Conservation (phyloP, 2,888 invertebrate genomes). For the Macroteleia sp. region DNA sequence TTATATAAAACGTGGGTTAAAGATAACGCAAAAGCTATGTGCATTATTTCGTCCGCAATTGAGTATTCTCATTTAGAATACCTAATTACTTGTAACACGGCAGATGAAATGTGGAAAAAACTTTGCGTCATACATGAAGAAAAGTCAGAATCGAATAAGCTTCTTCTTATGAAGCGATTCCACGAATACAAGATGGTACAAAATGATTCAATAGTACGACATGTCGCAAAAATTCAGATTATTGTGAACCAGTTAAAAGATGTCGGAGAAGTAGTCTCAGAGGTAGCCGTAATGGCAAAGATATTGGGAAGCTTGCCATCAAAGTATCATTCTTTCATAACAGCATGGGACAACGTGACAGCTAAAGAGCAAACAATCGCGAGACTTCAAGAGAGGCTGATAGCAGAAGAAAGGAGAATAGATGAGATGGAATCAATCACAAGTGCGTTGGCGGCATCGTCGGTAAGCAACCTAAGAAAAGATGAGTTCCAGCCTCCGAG, state of each 20-base stretch:
- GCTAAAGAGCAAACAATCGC: slow-evolving; percentile 45
- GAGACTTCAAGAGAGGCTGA: slow-evolving; percentile 31
- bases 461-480: too few relatives aligned
- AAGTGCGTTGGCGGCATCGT: too few relatives aligned
- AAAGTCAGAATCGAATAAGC: slow-evolving; percentile 53
- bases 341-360: too few relatives aligned
- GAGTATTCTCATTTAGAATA: too few relatives aligned
- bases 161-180: slow-evolving; percentile 47
- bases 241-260: slow-evolving; percentile 27
- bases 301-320: too few relatives aligned
- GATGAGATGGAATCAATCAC: slow-evolving; percentile 18
- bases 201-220: slow-evolving; percentile 52
- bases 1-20: too few relatives aligned
- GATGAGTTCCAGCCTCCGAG: neutral
- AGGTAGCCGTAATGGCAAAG: too few relatives aligned
- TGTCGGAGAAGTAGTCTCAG: too few relatives aligned
- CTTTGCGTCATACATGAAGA: slow-evolving; percentile 38
- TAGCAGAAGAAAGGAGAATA: slow-evolving; percentile 50
- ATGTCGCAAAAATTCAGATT: slow-evolving; percentile 58
- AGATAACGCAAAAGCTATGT: too few relatives aligned
- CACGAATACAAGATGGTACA: slow-evolving; percentile 48
- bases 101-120: slow-evolving; percentile 65
- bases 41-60: too few relatives aligned
- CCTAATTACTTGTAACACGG: too few relatives aligned
- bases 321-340: too few relatives aligned